Evolutionary conservation across 2,113 vertebrate species (phyloP).

Genomic region (Protobothrops mucrosquamatus): DNA sequence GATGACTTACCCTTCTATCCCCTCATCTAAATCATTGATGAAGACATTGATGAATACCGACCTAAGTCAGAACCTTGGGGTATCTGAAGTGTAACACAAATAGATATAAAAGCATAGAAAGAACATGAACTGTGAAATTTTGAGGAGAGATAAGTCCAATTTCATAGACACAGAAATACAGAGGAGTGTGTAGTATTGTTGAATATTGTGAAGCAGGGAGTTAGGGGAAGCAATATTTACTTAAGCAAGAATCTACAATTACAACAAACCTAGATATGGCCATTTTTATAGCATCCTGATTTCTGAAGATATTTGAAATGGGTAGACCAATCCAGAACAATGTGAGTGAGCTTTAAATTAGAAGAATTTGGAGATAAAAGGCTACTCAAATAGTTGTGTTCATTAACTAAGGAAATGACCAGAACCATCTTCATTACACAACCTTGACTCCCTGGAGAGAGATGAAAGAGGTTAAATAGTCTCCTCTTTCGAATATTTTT

Average conservation of each 20-base stretch:
- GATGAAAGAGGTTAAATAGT: not conserved
- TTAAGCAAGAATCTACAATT: not conserved
- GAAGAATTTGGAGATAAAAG: not conserved
- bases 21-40: not conserved
- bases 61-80: not conserved
- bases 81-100: not conserved
- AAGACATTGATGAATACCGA: not conserved
- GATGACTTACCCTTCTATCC: not conserved
- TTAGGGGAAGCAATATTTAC: not conserved
- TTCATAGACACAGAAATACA: conserved; percentile 12
- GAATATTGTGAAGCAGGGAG: not conserved
- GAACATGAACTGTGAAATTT: conserved; percentile 50
- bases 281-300: not conserved
- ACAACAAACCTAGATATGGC: not conserved
- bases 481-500: not conserved
- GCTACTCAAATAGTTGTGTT: not conserved
- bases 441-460: not conserved
- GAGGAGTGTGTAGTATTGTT: not conserved
- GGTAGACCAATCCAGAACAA: not conserved
- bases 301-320: not conserved
- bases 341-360: not conserved
- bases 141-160: conserved; percentile 5
- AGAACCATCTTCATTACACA: not conserved
- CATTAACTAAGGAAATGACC: not conserved
- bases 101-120: conserved; percentile 36